Percentiles rank a stretch among this genome's conserved stretches.
Conservation (phyloP, 2,113 vertebrate species). For the Chaetodon auriga region DNA sequence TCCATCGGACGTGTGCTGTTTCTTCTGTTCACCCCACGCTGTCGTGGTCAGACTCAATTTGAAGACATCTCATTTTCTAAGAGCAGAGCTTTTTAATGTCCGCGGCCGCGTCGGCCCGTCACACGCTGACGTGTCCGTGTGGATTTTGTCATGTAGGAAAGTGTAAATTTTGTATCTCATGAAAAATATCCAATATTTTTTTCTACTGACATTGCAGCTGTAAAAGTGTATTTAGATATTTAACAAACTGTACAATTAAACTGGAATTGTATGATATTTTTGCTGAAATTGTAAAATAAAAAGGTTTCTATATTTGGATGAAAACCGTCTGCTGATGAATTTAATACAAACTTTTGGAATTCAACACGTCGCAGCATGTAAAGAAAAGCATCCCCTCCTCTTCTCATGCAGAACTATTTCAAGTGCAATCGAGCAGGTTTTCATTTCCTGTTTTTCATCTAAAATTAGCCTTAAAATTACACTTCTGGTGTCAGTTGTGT, state of each 20-base stretch:
- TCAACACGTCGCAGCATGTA: too few relatives aligned
- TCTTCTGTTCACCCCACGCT: background rate
- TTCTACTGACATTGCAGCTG: conserved; percentile 80
- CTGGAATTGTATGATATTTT: conserved; percentile 84
- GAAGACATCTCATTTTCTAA: conserved; percentile 50
- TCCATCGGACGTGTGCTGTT: background rate
- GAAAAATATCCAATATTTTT: conserved; percentile 74
- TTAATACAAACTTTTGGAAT: background rate
- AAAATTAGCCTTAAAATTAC: background rate
- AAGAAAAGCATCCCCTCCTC: too few relatives aligned
- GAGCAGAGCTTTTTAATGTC: conserved; percentile 65
- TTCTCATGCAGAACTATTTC: too few relatives aligned
- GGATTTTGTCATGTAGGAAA: conserved; percentile 43
- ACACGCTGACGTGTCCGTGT: conserved; percentile 49
- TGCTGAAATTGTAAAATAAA: conserved; percentile 82
- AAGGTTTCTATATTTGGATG: conserved; percentile 83
- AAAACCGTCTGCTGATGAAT: conserved; percentile 15
- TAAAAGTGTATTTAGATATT: conserved; percentile 85
- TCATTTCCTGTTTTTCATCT: background rate
- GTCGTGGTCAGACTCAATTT: background rate
- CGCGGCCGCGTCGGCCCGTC: conserved; percentile 1
- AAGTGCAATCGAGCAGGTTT: background rate
- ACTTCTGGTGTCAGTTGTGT: too few relatives aligned
- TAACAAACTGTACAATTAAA: conserved; percentile 78
- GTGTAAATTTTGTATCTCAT: conserved; percentile 79